phyloP scores from a whole-genome alignment of 64 coral and sea anemone genomes.

The Acropora yongei region DNA sequence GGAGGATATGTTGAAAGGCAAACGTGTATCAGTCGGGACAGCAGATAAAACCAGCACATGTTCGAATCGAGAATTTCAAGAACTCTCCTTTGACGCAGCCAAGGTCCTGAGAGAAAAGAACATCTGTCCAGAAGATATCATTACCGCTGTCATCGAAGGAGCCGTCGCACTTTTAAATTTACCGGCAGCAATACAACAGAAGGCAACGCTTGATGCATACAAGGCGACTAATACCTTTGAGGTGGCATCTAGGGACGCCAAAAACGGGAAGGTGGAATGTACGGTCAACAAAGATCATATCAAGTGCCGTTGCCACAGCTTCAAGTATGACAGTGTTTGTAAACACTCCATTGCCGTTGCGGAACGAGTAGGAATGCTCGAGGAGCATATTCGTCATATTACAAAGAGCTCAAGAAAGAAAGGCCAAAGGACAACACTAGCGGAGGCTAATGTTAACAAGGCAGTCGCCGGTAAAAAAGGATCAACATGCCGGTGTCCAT shows the following conservation, averaged over 20 bases:
- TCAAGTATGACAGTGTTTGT: slow-evolving; percentile 52
- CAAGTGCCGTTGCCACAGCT: slow-evolving; percentile 42
- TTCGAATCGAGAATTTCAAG: slow-evolving; percentile 35
- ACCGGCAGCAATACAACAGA: slow-evolving; percentile 36
- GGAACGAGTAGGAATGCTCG: slow-evolving; percentile 38
- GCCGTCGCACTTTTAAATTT: slow-evolving; percentile 38
- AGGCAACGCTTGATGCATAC: slow-evolving; percentile 42
- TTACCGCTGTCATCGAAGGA: slow-evolving; percentile 19
- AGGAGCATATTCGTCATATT: no score
- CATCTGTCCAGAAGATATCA: slow-evolving; percentile 22
- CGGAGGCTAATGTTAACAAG: slow-evolving; percentile 25
- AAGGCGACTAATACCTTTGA: slow-evolving; percentile 53
- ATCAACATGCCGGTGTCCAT: slow-evolving; percentile 3
- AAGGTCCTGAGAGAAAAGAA: slow-evolving; percentile 27
- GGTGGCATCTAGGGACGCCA: no score
- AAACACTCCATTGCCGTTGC: slow-evolving; percentile 58
- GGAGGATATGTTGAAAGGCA: slow-evolving; percentile 36
- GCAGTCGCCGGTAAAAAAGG: slow-evolving; percentile 52
- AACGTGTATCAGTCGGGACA: slow-evolving; percentile 7
- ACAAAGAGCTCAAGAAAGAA: slow-evolving; percentile 36
- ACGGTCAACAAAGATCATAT: slow-evolving; percentile 47
- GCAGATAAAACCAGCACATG: slow-evolving; percentile 14
- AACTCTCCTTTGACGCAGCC: slow-evolving; percentile 26
- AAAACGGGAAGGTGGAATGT: no score
- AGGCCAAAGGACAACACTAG: slow-evolving; percentile 17